Base-by-base conservation (phyloP, 2,888 invertebrate genomes). In the Glaucopsyche alexis region DNA sequence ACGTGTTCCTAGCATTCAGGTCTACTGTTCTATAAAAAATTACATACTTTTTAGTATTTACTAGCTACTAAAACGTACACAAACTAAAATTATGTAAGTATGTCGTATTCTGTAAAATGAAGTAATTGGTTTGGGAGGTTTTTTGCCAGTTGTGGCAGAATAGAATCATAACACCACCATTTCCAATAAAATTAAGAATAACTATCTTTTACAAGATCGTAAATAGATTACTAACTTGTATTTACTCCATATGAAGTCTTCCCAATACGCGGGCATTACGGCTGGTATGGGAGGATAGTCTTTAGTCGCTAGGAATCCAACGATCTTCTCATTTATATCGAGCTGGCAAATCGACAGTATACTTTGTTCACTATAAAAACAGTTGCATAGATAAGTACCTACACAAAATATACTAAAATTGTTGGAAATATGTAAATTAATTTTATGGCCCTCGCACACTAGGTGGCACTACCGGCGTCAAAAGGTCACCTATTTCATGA, bases 221-320 rank as follows among this genome's bases (percentile, higher is more conserved):
- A 29, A 29, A 29, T 29, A 29, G 29, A 29, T 29, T 38, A 47
- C 64, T 77, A 87, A 94, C 93, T 90, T 90, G 82, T 94, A 95
- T 79, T 93, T 89, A 14, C 83, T 84, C 82, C 87, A 85, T n/a
- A 95, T 81, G 90, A 94, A 95, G n/a, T 87, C 82, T 64, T 91
- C 87, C 95, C 95, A 95, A 42, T 93, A 93, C 72, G 84, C 84
- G 7, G 94, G 87, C 42, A 94, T 91, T 9, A 95, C 83, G 0
- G 94, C 85, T 0, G 94, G 94, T 49, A 95, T 81, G 76, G 94
- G 87, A 0, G 95, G 95, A 80, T 91, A 93, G 78, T 93, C 88
- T 72, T 87, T 86, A 5, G 85, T 80, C 0, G 88, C 80, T 42
- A 91, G 40, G 73, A 87, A 93, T 1, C 93, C 93, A 19, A 88